phyloP scores from a whole-genome alignment of 2,797 vertebrate species.

The Lagorchestes hirsutus region DNA sequence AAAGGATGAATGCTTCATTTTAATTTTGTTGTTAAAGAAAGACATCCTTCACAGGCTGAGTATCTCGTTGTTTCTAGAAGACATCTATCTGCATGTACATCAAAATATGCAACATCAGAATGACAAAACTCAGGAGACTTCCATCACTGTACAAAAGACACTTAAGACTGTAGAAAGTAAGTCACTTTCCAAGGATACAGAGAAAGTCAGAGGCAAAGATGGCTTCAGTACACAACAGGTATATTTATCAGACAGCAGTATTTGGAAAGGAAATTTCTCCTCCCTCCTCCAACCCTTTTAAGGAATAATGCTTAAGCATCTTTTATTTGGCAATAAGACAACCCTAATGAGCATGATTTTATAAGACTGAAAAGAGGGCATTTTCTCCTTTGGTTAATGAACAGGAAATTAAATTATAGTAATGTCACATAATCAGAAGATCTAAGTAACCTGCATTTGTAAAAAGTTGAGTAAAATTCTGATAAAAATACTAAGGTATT shows the following conservation, averaged over 20 bases:
- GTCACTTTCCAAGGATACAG: background rate
- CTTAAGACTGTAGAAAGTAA: background rate
- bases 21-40: background rate
- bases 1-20: background rate
- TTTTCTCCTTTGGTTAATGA: background rate
- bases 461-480: background rate
- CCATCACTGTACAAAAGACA: background rate
- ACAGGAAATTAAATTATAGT: background rate
- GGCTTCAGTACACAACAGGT: background rate
- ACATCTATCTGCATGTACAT: background rate
- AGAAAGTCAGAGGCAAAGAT: background rate
- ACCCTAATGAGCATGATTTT: background rate
- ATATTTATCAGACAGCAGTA: background rate
- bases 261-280: background rate
- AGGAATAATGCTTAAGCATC: background rate
- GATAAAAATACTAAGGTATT: background rate
- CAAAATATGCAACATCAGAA: background rate
- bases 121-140: background rate
- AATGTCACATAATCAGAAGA: background rate
- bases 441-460: background rate
- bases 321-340: background rate
- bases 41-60: background rate
- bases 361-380: background rate
- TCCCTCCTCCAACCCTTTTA: background rate
- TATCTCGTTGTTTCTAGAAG: background rate